phyloP scores from a whole-genome alignment of 1,140 invertebrate genomes.

The Brachionus calyciflorus region DNA sequence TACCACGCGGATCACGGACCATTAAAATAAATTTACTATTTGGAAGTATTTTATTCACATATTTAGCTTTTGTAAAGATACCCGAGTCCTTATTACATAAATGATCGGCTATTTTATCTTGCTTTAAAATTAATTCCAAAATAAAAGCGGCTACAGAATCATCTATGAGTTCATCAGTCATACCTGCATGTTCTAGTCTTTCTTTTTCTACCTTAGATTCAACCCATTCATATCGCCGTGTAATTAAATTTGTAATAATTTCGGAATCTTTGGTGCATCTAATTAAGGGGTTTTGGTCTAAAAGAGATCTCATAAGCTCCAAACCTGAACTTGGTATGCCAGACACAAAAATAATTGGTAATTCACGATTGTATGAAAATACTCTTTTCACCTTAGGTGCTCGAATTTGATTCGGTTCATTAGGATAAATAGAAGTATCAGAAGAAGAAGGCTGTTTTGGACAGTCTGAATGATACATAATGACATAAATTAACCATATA shows the following conservation, averaged over 20 bases:
- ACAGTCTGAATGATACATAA: neutral
- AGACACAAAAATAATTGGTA: conserved; percentile 72
- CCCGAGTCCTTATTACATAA: conserved; percentile 98
- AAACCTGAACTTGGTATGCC: conserved; percentile 93
- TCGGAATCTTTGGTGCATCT: conserved; percentile 95
- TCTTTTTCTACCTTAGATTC: conserved; percentile 14
- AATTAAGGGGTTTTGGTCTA: conserved; percentile 94
- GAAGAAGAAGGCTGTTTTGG: neutral
- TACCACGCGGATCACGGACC: conserved; percentile 92
- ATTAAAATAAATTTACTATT: conserved; percentile 92
- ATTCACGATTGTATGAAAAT: conserved; percentile 2
- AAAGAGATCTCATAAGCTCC: conserved; percentile 91
- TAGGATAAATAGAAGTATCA: neutral
- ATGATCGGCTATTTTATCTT: conserved; percentile 82
- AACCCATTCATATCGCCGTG: neutral
- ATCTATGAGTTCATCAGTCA: conserved; percentile 24
- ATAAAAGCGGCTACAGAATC: conserved; percentile 29
- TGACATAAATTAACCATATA: neutral
- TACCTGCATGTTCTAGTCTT: conserved; percentile 26
- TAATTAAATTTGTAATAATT: conserved; percentile 72
- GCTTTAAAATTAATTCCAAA: conserved; percentile 54
- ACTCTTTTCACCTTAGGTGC: neutral
- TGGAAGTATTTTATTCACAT: conserved; percentile 66
- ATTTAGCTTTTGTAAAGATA: conserved; percentile 87
- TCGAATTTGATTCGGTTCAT: neutral